phyloP scores from a whole-genome alignment of 2,113 vertebrate species.

The Taxidea taxus region DNA sequence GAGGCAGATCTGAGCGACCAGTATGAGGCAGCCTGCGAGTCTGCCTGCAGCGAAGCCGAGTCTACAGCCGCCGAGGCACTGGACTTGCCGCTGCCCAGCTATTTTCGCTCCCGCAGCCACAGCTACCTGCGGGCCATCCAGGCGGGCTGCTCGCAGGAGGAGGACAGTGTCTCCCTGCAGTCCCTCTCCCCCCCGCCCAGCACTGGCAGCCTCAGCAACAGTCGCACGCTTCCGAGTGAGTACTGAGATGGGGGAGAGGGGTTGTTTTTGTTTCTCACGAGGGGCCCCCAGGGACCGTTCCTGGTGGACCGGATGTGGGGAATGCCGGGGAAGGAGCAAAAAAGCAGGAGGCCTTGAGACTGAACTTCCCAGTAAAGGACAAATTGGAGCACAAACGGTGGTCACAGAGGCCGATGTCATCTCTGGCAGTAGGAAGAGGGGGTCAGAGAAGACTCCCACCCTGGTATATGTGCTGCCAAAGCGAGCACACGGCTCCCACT shows the following conservation, averaged over 20 bases:
- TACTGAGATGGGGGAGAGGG: slow-evolving; percentile 6
- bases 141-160: slow-evolving; percentile 98
- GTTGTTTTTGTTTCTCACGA: background rate
- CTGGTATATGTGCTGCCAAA: too few relatives aligned
- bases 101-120: slow-evolving; percentile 98
- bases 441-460: background rate
- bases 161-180: slow-evolving; percentile 93
- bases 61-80: slow-evolving; percentile 90
- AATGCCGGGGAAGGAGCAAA: background rate
- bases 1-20: slow-evolving; percentile 92
- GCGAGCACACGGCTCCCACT: background rate
- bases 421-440: background rate
- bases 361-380: background rate
- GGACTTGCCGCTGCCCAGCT: slow-evolving; percentile 94
- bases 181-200: slow-evolving; percentile 93
- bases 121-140: slow-evolving; percentile 99
- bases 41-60: slow-evolving; percentile 93
- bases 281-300: background rate
- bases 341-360: background rate
- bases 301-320: background rate
- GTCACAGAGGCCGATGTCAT: background rate
- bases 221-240: slow-evolving; percentile 96
- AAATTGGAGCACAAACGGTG: background rate
- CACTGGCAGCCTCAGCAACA: slow-evolving; percentile 89
- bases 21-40: slow-evolving; percentile 92